These are phyloP conservation scores for Rynchops niger DNA, from an alignment of 2,113 vertebrate genomes.

Conservation along the genomic window DNA sequence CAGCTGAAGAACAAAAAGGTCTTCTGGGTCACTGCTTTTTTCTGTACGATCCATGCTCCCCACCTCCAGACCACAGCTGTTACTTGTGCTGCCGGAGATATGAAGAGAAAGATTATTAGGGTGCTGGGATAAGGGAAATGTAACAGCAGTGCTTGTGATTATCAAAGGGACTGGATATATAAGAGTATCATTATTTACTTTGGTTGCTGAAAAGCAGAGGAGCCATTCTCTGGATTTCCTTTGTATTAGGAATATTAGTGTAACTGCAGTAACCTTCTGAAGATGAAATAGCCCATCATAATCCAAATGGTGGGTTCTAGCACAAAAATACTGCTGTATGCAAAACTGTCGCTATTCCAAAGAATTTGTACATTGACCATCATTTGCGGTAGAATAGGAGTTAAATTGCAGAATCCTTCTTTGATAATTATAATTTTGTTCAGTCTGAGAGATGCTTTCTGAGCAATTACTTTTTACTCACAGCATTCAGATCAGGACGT, in stretches of 20 bases:
- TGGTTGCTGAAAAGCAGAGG: neutral
- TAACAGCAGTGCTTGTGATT: neutral
- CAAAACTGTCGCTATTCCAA: neutral
- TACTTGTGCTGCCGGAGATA: neutral
- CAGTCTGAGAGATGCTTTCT: neutral
- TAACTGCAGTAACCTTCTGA: neutral
- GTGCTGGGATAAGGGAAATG: neutral
- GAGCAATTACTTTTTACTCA: neutral
- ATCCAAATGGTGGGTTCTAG: neutral
- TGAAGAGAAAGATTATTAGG: neutral
- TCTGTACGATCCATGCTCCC: accelerated
- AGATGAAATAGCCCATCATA: neutral
- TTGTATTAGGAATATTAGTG: neutral
- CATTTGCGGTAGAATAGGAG: neutral
- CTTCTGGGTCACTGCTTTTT: neutral
- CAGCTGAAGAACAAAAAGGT: neutral
- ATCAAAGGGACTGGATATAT: neutral
- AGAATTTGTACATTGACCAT: neutral
- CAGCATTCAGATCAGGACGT: neutral
- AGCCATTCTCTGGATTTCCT: neutral
- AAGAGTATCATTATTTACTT: neutral
- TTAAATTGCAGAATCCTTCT: neutral
- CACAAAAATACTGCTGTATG: neutral
- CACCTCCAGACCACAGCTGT: neutral
- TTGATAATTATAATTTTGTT: neutral